Percentiles rank a stretch among this genome's conserved stretches.
Conservation (phyloP, 2,888 invertebrate genomes). For the Pollenia amentaria region DNA sequence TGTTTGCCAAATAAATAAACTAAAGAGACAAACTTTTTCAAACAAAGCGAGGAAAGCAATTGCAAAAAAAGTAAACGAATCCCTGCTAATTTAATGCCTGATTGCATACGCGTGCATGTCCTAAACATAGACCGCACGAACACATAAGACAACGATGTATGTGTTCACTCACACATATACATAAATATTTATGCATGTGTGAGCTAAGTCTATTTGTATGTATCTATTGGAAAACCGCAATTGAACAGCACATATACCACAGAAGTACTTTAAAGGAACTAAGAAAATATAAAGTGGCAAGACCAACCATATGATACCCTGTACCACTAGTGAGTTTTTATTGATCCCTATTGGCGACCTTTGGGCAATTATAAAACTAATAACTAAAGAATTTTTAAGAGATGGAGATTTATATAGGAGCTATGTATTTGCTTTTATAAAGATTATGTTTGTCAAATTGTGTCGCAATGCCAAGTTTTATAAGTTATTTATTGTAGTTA, state of each 20-base stretch:
- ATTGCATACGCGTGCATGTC: slow-evolving; percentile 62
- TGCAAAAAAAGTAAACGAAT: slow-evolving; percentile 43
- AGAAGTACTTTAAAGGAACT: background rate
- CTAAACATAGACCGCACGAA: slow-evolving; percentile 50
- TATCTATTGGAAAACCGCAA: slow-evolving; percentile 36
- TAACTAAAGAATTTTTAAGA: too few species aligned
- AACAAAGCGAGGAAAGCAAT: slow-evolving; percentile 9
- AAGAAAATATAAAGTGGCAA: too few species aligned
- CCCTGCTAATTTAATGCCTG: slow-evolving; percentile 70
- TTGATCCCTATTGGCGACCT: too few species aligned
- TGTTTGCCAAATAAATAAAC: background rate
- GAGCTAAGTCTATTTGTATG: slow-evolving; percentile 18
- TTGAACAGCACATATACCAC: slow-evolving; percentile 24
- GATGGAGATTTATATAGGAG: too few species aligned
- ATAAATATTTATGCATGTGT: slow-evolving; percentile 3
- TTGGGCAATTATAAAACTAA: too few species aligned
- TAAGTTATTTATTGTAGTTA: too few species aligned
- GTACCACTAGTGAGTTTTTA: too few species aligned
- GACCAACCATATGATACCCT: too few species aligned
- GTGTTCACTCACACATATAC: slow-evolving; percentile 11
- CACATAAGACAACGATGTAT: slow-evolving; percentile 17
- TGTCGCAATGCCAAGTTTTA: too few species aligned
- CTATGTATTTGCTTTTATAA: too few species aligned
- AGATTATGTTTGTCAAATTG: too few species aligned
- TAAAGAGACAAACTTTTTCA: slow-evolving; percentile 53